A percentile compares a stretch with the other conserved stretches of the same genome.
phyloP scores from a whole-genome alignment of 2,888 invertebrate species.

The Conchocele bisecta region DNA sequence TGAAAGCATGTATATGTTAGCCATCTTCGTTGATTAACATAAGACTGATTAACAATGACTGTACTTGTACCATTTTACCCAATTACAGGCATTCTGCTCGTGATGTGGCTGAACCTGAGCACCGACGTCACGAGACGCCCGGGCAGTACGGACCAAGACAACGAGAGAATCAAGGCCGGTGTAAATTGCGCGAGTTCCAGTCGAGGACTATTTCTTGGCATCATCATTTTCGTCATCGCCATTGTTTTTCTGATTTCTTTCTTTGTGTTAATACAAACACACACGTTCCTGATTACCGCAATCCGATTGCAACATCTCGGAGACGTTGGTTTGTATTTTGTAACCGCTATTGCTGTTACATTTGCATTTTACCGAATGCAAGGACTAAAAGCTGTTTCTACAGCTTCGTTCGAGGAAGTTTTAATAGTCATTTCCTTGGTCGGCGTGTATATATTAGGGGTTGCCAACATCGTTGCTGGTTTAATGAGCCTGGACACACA shows the following conservation, averaged over 20 bases:
- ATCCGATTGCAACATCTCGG: slow-evolving; percentile 96
- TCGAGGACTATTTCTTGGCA: slow-evolving; percentile 90
- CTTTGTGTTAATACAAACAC: slow-evolving; percentile 92
- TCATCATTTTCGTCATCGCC: slow-evolving; percentile 86
- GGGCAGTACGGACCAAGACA: too few species aligned
- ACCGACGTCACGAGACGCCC: slow-evolving; percentile 13
- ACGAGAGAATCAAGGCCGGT: slow-evolving; percentile 9
- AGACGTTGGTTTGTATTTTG: slow-evolving; percentile 92
- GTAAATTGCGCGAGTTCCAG: slow-evolving; percentile 96
- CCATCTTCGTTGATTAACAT: too few species aligned
- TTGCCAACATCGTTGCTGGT: slow-evolving; percentile 97
- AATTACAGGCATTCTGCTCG: slow-evolving; percentile 91
- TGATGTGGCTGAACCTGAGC: slow-evolving; percentile 95
- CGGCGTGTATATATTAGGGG: slow-evolving; percentile 95
- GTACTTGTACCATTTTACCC: too few species aligned
- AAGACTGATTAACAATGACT: too few species aligned
- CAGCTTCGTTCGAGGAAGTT: slow-evolving; percentile 72
- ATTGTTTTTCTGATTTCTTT: slow-evolving; percentile 92
- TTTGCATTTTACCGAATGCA: slow-evolving; percentile 93
- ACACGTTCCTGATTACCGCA: slow-evolving; percentile 91
- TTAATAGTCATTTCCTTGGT: slow-evolving; percentile 95
- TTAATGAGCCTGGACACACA: slow-evolving; percentile 90
- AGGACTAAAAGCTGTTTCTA: slow-evolving; percentile 77
- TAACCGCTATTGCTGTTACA: slow-evolving; percentile 93
- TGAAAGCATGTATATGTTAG: too few species aligned